Evolutionary conservation across 2,888 invertebrate genomes (phyloP).

Genomic region (Dryadula phaetusa): DNA sequence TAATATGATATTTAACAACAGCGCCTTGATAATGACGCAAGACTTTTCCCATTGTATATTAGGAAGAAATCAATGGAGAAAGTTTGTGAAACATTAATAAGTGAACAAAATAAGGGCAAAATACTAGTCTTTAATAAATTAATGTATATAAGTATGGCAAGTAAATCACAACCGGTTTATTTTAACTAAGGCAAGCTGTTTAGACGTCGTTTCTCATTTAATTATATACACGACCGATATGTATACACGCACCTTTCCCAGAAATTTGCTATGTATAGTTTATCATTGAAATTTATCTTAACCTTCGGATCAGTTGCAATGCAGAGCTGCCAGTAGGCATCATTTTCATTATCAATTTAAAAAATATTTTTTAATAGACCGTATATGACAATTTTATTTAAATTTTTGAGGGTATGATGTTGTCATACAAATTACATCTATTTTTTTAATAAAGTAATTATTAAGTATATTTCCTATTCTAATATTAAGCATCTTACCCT

Average conservation of each 20-base stretch:
- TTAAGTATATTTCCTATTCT: too few species aligned
- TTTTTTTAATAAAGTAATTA: too few species aligned
- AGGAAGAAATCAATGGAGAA: constrained; percentile 6
- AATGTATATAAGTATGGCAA: constrained; percentile 45
- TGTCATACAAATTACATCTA: too few species aligned
- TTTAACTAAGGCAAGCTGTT: constrained; percentile 44
- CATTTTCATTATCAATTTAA: background rate
- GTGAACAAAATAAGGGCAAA: background rate
- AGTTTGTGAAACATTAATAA: constrained; percentile 2
- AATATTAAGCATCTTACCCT: too few species aligned
- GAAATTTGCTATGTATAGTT: constrained; percentile 43
- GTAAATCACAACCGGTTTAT: constrained; percentile 54
- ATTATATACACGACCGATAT: constrained; percentile 49
- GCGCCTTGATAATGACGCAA: too few species aligned
- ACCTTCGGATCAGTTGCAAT: constrained; percentile 27
- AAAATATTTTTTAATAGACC: background rate
- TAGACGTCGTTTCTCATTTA: constrained; percentile 47
- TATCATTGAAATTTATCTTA: constrained; percentile 39
- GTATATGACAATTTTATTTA: background rate
- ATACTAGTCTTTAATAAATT: constrained; percentile 40
- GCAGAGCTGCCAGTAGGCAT: background rate
- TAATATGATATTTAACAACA: too few species aligned
- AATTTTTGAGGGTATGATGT: too few species aligned
- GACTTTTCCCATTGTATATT: too few species aligned
- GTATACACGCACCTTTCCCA: constrained; percentile 52